A percentile compares a stretch with the other conserved stretches of the same genome.
Conservation (phyloP, 2,797 vertebrate genomes). For the Anguilla megastoma region DNA sequence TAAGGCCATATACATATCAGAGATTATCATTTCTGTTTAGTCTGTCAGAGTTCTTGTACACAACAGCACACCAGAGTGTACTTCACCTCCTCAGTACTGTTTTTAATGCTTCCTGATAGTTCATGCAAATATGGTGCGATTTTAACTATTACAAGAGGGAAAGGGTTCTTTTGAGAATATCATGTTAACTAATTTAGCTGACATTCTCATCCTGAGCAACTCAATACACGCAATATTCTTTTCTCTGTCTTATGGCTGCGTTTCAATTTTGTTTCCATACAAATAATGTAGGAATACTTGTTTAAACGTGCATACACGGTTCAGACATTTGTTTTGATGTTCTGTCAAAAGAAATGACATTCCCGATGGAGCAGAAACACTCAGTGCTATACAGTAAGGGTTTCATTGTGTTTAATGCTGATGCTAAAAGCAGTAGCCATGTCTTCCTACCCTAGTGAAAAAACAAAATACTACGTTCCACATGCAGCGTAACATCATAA, state of each 20-base stretch:
- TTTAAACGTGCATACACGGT: not conserved
- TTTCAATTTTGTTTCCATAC: not conserved
- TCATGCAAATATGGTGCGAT: not conserved
- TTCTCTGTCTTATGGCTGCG: not conserved
- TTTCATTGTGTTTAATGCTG: not conserved
- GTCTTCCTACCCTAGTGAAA: not conserved
- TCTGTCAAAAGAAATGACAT: not conserved
- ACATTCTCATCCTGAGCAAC: not conserved
- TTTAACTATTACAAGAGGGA: not conserved
- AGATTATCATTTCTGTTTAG: not conserved
- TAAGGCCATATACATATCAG: not conserved
- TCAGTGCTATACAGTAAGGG: not conserved
- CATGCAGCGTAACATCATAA: not conserved
- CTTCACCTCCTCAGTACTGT: not conserved
- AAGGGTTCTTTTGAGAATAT: not conserved
- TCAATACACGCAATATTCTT: not conserved
- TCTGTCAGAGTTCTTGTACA: not conserved
- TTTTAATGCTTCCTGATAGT: not conserved
- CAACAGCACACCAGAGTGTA: not conserved
- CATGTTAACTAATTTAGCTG: not conserved
- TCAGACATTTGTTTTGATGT: not conserved
- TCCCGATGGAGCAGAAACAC: not conserved
- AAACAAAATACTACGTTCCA: not conserved
- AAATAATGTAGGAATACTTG: not conserved
- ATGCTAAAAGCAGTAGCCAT: not conserved